Percentiles rank a stretch among this genome's conserved stretches.
Evolutionary conservation across 2,797 vertebrate species (phyloP).

Genomic region (Coregonus sp.): DNA sequence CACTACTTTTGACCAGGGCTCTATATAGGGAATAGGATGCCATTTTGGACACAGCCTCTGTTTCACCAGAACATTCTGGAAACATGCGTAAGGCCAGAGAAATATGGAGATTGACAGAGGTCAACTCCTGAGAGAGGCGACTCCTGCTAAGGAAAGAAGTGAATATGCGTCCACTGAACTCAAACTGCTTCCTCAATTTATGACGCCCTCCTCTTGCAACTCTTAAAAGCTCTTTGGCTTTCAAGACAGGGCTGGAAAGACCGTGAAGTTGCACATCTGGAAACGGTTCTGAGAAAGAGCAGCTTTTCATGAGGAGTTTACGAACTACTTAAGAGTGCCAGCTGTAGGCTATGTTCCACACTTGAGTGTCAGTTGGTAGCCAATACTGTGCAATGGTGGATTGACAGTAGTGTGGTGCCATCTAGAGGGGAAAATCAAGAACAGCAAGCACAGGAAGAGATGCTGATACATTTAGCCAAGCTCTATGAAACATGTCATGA

Average conservation of each 20-base stretch:
- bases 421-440: slow-evolving; percentile 32
- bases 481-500: not conserved
- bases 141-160: not conserved
- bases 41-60: not conserved
- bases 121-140: not conserved
- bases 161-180: not conserved
- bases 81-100: not conserved
- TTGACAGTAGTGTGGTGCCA: slow-evolving; percentile 30
- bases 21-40: not conserved
- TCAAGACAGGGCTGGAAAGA: not conserved
- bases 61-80: not conserved
- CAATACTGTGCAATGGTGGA: not conserved
- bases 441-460: not conserved
- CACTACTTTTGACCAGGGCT: not conserved
- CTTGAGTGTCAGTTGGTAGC: not conserved
- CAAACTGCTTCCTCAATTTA: not conserved
- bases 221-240: not conserved
- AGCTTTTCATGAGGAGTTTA: not conserved
- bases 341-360: not conserved
- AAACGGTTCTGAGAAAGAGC: not conserved
- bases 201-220: not conserved
- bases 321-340: not conserved
- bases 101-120: not conserved
- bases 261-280: not conserved
- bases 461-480: too few species aligned